These are phyloP conservation scores for Alviniconcha strummeri DNA, from an alignment of 2,888 invertebrate genomes.

Conservation along the genomic window DNA sequence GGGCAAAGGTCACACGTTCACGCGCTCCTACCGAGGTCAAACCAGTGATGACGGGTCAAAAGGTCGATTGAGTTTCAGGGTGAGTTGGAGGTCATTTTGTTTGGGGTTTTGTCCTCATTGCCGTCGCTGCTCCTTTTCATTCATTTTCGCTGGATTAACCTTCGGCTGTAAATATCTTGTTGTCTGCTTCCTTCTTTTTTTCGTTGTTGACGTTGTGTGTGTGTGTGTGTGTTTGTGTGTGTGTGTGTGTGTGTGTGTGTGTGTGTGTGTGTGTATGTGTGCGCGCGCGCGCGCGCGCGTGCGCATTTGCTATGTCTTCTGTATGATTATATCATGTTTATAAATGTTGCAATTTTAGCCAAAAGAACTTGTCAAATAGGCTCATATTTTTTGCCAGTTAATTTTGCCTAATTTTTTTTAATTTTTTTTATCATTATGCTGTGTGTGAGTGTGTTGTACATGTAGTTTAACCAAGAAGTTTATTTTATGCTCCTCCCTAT, in stretches of 20 bases:
- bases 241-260: conserved; percentile 16
- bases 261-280: background rate
- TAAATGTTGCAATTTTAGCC: background rate
- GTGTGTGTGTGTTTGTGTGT: conserved; percentile 17
- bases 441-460: no score
- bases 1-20: conserved; percentile 43
- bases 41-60: conserved; percentile 45
- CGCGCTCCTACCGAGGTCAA: conserved; percentile 45
- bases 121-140: no score
- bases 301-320: background rate
- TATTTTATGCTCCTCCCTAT: no score
- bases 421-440: no score
- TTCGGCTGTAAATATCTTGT: no score
- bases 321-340: no score
- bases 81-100: conserved; percentile 38
- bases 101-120: no score
- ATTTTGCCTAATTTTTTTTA: no score
- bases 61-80: conserved; percentile 57
- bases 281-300: background rate
- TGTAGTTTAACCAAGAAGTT: no score
- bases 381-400: background rate
- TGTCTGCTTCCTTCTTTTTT: background rate
- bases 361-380: background rate
- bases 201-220: background rate
- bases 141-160: no score